phyloP scores from a whole-genome alignment of 1,140 invertebrate genomes.

The Magallana ariakensis region DNA sequence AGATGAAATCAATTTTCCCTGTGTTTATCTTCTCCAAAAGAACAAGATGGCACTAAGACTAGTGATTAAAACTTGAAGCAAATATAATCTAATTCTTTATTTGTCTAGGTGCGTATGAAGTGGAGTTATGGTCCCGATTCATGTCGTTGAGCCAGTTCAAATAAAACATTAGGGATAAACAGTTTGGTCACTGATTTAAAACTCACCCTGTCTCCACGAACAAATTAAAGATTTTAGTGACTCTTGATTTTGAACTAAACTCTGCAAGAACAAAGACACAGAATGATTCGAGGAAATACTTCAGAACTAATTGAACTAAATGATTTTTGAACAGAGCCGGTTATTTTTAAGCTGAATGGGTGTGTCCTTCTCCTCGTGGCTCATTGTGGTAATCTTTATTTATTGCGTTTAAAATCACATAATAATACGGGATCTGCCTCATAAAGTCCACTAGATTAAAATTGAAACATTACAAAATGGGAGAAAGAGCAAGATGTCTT shows the following conservation, averaged over 20 bases:
- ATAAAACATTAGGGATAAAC: conserved; percentile 41
- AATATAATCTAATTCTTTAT: conserved; percentile 55
- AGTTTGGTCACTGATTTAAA: conserved; percentile 34
- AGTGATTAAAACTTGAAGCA: conserved; percentile 51
- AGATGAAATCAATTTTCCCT: conserved; percentile 54
- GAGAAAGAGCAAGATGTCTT: neutral
- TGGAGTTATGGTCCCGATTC: conserved; percentile 43
- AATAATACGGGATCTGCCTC: conserved; percentile 32
- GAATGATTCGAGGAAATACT: conserved; percentile 14
- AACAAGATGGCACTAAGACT: conserved; percentile 48
- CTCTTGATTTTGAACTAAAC: conserved; percentile 29
- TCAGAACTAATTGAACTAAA: conserved; percentile 15
- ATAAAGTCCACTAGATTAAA: conserved; percentile 32
- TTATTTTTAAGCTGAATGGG: conserved; percentile 9
- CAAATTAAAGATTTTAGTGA: conserved; percentile 7
- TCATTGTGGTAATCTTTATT: conserved; percentile 23
- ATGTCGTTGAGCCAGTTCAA: conserved; percentile 37
- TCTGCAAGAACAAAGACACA: conserved; percentile 12
- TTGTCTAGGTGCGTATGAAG: conserved; percentile 47
- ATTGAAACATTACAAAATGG: conserved; percentile 19
- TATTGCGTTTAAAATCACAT: conserved; percentile 36
- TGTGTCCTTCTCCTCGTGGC: neutral
- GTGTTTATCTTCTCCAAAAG: conserved; percentile 52
- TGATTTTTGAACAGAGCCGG: conserved; percentile 16
- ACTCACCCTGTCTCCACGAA: conserved; percentile 7